Evolutionary conservation across 2,888 invertebrate genomes (phyloP), one percentile per base, ranked within the genome.

Genomic region (Drosophila borborema): DNA sequence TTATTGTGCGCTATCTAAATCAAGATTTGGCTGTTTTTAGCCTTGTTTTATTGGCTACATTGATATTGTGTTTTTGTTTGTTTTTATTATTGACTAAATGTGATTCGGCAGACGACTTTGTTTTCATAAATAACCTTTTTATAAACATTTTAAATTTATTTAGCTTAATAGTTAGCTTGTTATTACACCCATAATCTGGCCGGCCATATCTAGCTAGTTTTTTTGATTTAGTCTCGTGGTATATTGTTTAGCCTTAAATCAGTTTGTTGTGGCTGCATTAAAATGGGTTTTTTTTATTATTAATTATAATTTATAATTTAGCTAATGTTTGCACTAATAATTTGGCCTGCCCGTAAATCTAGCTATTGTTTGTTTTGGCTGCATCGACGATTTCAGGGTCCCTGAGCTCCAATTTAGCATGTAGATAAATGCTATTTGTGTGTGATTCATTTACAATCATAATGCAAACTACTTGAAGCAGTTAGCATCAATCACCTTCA

Each of bases 311-410:
- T 40, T 7, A 41, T n/a, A 41, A 4, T 53, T 18, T 31, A 31
- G n/a, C 31, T 10, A 8, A 4, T 8, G 16, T 9, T 16, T 14
- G 8, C 8, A 48, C 9, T n/a, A 16, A 28, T n/a, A 49, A 49
- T 31, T 16, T 5, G n/a, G 10, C n/a, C 10, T n/a, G n/a, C 31
- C 31, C 23, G 6, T 28, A 54, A 54, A 23, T 54, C 38, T 38
- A 36, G 54, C 54, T 6, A 8, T 53, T 23, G 41, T 20, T 58
- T 36, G 56, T 45, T 45, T 45, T 36, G 36, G 45, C 45, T 45
- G 34, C 45, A 46, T 20, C 23, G 20, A 7, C 18, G 9, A 18
- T 46, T 38, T 40, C 48, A 40, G 20, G 59, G 28, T 18, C 38
- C 38, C 43, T 12, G 58, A 18, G 34, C 34, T 45, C 10, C 2